phyloP scores from a whole-genome alignment of 2,888 invertebrate species.

The Andrena bucephala region DNA sequence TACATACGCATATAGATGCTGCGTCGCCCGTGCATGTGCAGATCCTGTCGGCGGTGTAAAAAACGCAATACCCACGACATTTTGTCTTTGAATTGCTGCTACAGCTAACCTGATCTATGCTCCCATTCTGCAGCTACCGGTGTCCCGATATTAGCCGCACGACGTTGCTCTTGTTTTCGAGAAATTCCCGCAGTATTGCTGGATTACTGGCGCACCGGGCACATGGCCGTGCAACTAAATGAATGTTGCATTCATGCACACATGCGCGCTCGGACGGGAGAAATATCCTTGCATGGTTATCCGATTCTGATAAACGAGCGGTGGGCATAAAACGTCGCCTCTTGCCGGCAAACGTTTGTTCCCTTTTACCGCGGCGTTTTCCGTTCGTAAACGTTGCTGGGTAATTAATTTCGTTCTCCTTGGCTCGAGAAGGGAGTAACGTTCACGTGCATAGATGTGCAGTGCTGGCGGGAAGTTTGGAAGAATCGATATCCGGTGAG shows the following conservation, averaged over 20 bases:
- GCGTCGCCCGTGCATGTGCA: neutral
- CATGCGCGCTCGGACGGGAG: neutral
- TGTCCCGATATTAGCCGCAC: slow-evolving; percentile 63
- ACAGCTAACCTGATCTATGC: slow-evolving; percentile 51
- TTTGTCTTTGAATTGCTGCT: slow-evolving; percentile 63
- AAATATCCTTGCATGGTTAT: slow-evolving; percentile 26
- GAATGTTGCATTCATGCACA: slow-evolving; percentile 45
- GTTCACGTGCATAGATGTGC: neutral
- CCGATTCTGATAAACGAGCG: slow-evolving; percentile 48
- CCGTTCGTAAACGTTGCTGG: neutral
- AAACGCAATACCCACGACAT: slow-evolving; percentile 65
- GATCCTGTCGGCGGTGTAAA: slow-evolving; percentile 32
- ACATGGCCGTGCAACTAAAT: slow-evolving; percentile 13
- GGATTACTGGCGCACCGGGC: slow-evolving; percentile 34
- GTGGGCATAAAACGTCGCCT: slow-evolving; percentile 23
- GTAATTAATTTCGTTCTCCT: slow-evolving; percentile 27
- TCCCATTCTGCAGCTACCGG: slow-evolving; percentile 49
- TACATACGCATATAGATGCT: slow-evolving; percentile 3
- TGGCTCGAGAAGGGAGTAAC: neutral
- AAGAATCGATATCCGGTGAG: neutral
- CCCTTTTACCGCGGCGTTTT: neutral
- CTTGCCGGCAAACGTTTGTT: slow-evolving; percentile 14
- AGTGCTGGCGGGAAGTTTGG: neutral
- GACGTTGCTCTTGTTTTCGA: slow-evolving; percentile 56
- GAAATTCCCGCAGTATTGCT: slow-evolving; percentile 36